Evolutionary conservation across 1,140 invertebrate genomes (phyloP).

Genomic region (Tetragonula clypearis): DNA sequence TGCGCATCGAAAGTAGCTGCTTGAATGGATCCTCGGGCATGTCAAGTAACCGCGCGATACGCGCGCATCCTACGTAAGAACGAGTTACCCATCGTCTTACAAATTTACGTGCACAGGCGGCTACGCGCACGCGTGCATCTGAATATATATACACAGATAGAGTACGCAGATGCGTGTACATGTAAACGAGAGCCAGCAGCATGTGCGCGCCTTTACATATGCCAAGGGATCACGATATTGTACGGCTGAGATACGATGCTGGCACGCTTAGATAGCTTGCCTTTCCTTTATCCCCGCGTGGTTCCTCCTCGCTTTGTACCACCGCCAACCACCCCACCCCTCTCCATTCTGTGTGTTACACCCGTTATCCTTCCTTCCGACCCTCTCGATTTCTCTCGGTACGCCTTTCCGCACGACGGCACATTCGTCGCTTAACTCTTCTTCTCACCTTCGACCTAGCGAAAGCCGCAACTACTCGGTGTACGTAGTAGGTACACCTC

Average conservation of each 20-base stretch:
- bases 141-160: constrained; percentile 12
- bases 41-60: neutral
- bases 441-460: constrained; percentile 21
- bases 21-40: neutral
- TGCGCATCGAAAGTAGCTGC: neutral
- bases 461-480: neutral
- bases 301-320: neutral
- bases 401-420: neutral
- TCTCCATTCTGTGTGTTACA: neutral
- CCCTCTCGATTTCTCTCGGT: constrained; percentile 15
- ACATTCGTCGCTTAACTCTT: neutral
- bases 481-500: no score
- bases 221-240: constrained; percentile 68
- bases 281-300: constrained; percentile 37
- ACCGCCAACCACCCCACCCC: no score
- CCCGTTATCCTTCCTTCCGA: neutral
- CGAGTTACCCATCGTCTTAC: neutral
- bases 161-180: neutral
- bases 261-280: constrained; percentile 34
- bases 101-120: neutral
- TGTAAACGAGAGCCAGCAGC: constrained; percentile 52
- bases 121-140: neutral
- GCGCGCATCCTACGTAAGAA: no score
- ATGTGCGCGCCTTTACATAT: constrained; percentile 55
- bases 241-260: constrained; percentile 60